Conservation (phyloP, 1,140 invertebrate species). For the Euwallacea similis region DNA sequence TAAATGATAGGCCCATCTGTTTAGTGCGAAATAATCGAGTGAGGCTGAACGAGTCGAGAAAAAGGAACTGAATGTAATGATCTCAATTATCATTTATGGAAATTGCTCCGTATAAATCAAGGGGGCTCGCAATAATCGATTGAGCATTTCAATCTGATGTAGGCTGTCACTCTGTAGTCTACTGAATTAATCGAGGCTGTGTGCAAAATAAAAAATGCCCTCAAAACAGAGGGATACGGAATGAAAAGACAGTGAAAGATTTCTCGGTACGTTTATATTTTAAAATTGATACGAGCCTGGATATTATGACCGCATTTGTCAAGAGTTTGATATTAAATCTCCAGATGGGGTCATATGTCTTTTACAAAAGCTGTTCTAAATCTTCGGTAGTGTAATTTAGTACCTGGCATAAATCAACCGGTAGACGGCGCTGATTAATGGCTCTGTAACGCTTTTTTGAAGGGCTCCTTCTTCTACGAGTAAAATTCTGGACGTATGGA, state of each 20-base stretch:
- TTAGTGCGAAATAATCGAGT: slow-evolving; percentile 19
- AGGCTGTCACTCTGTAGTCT: too few species aligned
- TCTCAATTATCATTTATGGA: slow-evolving; percentile 10
- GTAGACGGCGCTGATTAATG: slow-evolving; percentile 34
- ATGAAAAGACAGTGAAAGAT: slow-evolving; percentile 12
- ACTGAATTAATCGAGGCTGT: too few species aligned
- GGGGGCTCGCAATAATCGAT: neutral
- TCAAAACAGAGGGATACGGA: neutral
- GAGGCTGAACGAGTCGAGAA: slow-evolving; percentile 3
- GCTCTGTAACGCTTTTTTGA: slow-evolving; percentile 34
- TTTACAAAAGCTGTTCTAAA: slow-evolving; percentile 39
- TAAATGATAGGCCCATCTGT: slow-evolving; percentile 35
- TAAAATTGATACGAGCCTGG: slow-evolving; percentile 36
- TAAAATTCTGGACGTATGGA: neutral
- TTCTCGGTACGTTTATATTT: slow-evolving; percentile 27
- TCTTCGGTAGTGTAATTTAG: slow-evolving; percentile 37
- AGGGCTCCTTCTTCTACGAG: slow-evolving; percentile 23
- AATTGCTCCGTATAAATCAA: slow-evolving; percentile 4
- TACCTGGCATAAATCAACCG: slow-evolving; percentile 38
- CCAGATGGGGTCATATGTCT: slow-evolving; percentile 40
- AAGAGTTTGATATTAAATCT: slow-evolving; percentile 41
- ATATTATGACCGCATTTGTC: slow-evolving; percentile 40
- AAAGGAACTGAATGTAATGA: slow-evolving; percentile 5
- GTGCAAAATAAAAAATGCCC: neutral
- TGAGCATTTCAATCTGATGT: neutral